A percentile compares a stretch with the other conserved stretches of the same genome.
These are phyloP conservation scores for Drosophila sordidula DNA, from an alignment of 2,888 invertebrate genomes.

Conservation along the genomic window DNA sequence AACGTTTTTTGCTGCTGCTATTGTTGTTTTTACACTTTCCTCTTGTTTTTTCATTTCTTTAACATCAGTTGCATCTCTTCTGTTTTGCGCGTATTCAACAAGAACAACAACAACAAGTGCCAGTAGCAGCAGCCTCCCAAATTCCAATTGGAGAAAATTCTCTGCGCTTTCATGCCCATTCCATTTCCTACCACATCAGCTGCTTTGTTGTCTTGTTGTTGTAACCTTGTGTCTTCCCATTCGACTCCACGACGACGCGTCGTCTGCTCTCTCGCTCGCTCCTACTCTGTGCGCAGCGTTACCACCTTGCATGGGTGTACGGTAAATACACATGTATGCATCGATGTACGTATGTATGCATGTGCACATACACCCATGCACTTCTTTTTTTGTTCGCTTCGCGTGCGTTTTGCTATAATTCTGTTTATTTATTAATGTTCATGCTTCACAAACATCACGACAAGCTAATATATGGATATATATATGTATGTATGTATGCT, in stretches of 20 bases:
- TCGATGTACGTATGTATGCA: not conserved
- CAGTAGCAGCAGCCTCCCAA: slow-evolving; percentile 30
- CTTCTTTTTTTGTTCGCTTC: slow-evolving; percentile 22
- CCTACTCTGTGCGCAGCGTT: slow-evolving; percentile 47
- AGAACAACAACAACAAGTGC: slow-evolving; percentile 29
- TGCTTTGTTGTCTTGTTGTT: slow-evolving; percentile 65
- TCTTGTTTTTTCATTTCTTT: slow-evolving; percentile 2
- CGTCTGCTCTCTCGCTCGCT: slow-evolving; percentile 12
- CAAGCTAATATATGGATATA: slow-evolving; percentile 10
- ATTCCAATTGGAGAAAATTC: slow-evolving; percentile 56
- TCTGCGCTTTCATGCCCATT: slow-evolving; percentile 27
- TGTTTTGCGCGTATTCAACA: slow-evolving; percentile 19
- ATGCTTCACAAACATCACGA: slow-evolving; percentile 35
- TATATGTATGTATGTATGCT: slow-evolving; percentile 1
- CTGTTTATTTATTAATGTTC: slow-evolving; percentile 53
- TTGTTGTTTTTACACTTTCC: slow-evolving; percentile 12
- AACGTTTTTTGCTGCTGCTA: slow-evolving; percentile 2
- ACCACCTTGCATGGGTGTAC: slow-evolving; percentile 60
- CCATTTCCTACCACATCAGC: slow-evolving; percentile 65
- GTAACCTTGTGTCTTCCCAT: slow-evolving; percentile 70
- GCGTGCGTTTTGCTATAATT: slow-evolving; percentile 45
- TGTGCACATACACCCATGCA: slow-evolving; percentile 6
- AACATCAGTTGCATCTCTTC: slow-evolving; percentile 13
- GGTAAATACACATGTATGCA: slow-evolving; percentile 12
- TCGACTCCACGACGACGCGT: slow-evolving; percentile 46